phyloP scores from a whole-genome alignment of 2,113 vertebrate species.

The Aptenodytes patagonicus region DNA sequence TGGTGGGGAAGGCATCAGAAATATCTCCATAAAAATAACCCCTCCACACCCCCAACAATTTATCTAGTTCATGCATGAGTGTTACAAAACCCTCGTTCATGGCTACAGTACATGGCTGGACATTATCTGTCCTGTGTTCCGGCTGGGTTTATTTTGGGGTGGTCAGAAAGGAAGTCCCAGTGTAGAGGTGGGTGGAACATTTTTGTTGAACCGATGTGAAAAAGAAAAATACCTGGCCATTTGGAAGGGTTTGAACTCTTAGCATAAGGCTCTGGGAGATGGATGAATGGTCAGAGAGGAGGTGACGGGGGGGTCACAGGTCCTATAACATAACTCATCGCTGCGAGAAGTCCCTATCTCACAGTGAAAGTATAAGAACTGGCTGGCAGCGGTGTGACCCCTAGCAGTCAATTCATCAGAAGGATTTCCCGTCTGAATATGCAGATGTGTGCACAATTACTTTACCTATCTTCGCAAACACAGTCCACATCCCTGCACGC shows the following conservation, averaged over 20 bases:
- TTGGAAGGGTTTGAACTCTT: constrained; percentile 37
- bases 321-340: constrained; percentile 1
- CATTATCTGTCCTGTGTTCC: neutral
- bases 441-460: constrained; percentile 44
- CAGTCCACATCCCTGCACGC: neutral
- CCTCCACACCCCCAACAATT: neutral
- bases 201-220: neutral
- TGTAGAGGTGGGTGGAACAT: neutral
- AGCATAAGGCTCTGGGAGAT: constrained; percentile 8
- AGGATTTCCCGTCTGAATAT: constrained; percentile 56
- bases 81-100: neutral
- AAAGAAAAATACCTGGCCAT: constrained; percentile 11
- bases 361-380: neutral
- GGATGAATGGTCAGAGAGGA: constrained; percentile 21
- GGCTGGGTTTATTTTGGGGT: constrained; percentile 23
- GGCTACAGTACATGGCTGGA: neutral
- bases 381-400: neutral
- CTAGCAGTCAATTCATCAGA: neutral
- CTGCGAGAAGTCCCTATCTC: neutral
- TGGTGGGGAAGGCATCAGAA: neutral
- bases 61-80: neutral
- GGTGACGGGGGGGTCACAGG: constrained; percentile 10
- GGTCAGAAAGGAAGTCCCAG: constrained; percentile 34
- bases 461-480: neutral
- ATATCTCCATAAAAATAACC: neutral